phyloP scores from a whole-genome alignment of 2,888 invertebrate species.

The Eupithecia inturbata region DNA sequence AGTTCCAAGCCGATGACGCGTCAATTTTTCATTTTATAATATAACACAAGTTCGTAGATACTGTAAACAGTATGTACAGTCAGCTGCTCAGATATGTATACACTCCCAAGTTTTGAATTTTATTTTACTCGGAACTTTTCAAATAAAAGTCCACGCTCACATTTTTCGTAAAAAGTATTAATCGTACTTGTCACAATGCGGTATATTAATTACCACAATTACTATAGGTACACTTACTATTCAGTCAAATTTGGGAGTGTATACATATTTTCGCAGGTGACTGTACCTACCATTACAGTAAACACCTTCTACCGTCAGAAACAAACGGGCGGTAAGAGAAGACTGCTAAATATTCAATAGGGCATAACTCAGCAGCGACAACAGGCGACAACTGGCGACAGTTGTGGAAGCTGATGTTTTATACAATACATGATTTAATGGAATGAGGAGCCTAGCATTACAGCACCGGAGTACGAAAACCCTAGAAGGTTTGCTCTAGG shows the following conservation, averaged over 20 bases:
- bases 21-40: too few species aligned
- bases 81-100: too few species aligned
- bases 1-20: neutral
- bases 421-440: constrained; percentile 46
- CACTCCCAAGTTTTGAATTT: too few species aligned
- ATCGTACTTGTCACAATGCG: too few species aligned
- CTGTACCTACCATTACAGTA: neutral
- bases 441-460: neutral
- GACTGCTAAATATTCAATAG: constrained; percentile 66
- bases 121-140: too few species aligned
- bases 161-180: too few species aligned
- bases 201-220: too few species aligned
- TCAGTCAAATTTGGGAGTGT: too few species aligned
- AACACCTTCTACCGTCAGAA: neutral
- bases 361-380: constrained; percentile 50
- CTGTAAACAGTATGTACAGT: neutral
- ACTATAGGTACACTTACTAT: too few species aligned
- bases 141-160: too few species aligned
- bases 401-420: constrained; percentile 56
- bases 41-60: neutral
- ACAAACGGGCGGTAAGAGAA: neutral
- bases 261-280: too few species aligned
- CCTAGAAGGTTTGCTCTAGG: neutral
- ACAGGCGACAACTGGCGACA: constrained; percentile 46
- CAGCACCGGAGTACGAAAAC: neutral